Percentiles rank a stretch among this genome's conserved stretches.
Evolutionary conservation across 2,888 invertebrate genomes (phyloP).

Genomic region (Cerastis leucographa): DNA sequence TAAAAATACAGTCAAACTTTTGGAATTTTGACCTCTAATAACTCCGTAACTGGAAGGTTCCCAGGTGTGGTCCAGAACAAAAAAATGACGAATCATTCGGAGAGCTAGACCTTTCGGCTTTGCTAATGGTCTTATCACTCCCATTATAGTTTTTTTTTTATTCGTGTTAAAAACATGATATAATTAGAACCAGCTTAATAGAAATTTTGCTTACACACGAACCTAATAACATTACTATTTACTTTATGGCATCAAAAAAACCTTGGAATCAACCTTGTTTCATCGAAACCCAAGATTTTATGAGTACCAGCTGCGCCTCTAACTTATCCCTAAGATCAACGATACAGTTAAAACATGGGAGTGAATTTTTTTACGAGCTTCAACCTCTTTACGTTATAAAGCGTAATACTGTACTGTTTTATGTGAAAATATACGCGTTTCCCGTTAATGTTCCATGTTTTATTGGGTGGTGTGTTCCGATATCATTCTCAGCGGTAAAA

Average conservation of each 20-base stretch:
- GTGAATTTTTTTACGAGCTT: constrained; percentile 40
- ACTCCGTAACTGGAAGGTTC: too few species aligned
- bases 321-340: constrained; percentile 29
- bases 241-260: background rate
- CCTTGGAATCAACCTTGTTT: background rate
- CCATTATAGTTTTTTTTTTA: too few species aligned
- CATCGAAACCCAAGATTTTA: constrained; percentile 25
- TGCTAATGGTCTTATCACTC: too few species aligned
- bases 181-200: background rate
- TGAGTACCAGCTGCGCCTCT: constrained; percentile 26
- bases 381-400: constrained; percentile 33
- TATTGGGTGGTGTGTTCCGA: constrained; percentile 34
- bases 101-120: too few species aligned
- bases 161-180: background rate
- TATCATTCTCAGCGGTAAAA: constrained; percentile 4
- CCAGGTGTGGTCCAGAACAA: too few species aligned
- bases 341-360: constrained; percentile 36
- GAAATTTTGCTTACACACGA: background rate
- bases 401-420: constrained; percentile 39
- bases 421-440: constrained; percentile 41
- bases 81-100: too few species aligned
- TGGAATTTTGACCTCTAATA: too few species aligned
- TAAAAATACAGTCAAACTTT: too few species aligned
- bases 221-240: too few species aligned
- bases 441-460: constrained; percentile 32